Base-by-base conservation (phyloP, 2,888 invertebrate species). In the Nymphalis urticae region DNA sequence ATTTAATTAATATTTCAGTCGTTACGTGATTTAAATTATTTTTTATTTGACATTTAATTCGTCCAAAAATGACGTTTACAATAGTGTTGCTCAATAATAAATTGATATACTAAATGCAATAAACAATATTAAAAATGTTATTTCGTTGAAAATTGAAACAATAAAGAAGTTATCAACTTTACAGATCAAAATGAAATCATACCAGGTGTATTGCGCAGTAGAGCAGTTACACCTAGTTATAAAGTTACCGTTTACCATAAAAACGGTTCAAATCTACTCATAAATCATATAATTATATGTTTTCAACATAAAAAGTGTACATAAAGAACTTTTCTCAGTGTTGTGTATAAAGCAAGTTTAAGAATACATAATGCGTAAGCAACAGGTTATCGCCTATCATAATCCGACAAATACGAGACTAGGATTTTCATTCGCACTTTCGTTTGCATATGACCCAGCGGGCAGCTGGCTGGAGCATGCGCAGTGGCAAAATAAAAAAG, bases 311-410 rank as follows among this genome's bases (percentile, higher is more conserved):
- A 68, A 53, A 59, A 53, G 47, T 27, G 50, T 67, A 62, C 67
- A 62, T 66, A 19, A 10, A 62, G 64, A 64, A 56, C 60, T 69
- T 66, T 65, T 54, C 56, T 56, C 63, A 60, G 50, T 48, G 54
- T 21, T 48, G 59, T 68, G 62, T 61, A 36, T 48, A 19, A 47
- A 59, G 66, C 66, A 72, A 85, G 81, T 83, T 87, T 79, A 82
- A 76, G 85, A 86, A 84, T 88, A 80, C 78, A 76, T 87, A 88
- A 90, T 89, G 82, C 81, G 75, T 81, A 83, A 79, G 90, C 92
- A 92, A 92, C 92, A 92, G 92, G 92, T 92, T 89, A 86, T 81
- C 82, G 77, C 83, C 87, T 81, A 82, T 83, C 85, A 85, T 89
- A 90, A 86, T 87, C 87, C 82, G 74, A 84, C 89, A 89, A 91